Base-by-base conservation (phyloP, 2,888 invertebrate species). In the Enoplolaimus lenunculus region DNA sequence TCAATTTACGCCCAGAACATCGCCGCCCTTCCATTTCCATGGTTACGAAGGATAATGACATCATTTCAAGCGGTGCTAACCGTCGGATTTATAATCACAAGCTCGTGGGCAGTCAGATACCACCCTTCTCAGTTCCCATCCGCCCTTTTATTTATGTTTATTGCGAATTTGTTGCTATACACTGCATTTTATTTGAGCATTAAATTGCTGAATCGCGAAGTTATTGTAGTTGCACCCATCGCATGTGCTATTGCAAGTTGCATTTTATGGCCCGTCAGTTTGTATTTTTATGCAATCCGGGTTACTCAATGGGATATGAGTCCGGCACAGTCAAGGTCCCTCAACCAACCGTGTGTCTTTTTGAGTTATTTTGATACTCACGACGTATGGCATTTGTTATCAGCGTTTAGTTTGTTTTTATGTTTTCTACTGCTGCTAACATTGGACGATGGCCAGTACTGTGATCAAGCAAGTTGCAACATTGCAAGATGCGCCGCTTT, bases 371-470 rank as follows among this genome's bases (percentile, higher is more conserved):
- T 62, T 62, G 64, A 62, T n/a, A 29, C 28, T 16, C 64, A 62
- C 64, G 64, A 62, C 26, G 64, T 62, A 62, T 62, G 64, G 64
- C 64, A 62, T 62, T 33, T 62, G 7, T 62, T 62, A 33, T 62
- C 64, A 7, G 64, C 64, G 16, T 62, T 62, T 33, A 62, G 64
- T n/a, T 33, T 62, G 13, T 62, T 30, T 26, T 7, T 62, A 33
- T 62, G 30, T 7, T 62, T 62, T 62, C n/a, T 62, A 26, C n/a
- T 62, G 26, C 64, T 62, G 7, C n/a, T 62, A 7, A 62, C 64
- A 7, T 26, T 62, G n/a, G 64, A 62, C 64, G 64, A 62, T n/a
- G 64, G 64, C 31, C 64, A 62, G n/a, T n/a, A n/a, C n/a, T n/a
- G n/a, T n/a, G n/a, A n/a, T n/a, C n/a, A n/a, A n/a, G n/a, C n/a